Conservation (phyloP, 2,113 vertebrate genomes). For the Bolborhynchus lineola region DNA sequence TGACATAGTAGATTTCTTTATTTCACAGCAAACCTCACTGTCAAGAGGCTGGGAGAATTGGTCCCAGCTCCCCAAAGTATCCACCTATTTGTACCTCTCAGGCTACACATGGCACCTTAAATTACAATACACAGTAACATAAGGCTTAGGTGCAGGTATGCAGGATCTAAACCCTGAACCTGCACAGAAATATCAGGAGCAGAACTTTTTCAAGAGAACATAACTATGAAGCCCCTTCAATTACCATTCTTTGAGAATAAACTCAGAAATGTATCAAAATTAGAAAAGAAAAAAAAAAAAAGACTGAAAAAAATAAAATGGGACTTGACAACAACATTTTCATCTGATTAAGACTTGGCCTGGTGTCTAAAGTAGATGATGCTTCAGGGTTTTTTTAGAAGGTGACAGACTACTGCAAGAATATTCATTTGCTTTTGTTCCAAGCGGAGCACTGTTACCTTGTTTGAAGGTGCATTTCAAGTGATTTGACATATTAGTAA, state of each 20-base stretch:
- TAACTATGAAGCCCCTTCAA: background rate
- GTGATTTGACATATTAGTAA: background rate
- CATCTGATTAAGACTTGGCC: background rate
- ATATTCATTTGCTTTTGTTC: background rate
- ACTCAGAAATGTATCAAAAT: background rate
- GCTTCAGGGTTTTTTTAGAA: background rate
- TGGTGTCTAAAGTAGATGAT: background rate
- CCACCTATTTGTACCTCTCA: background rate
- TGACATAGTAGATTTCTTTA: background rate
- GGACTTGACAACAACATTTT: background rate
- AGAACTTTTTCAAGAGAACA: background rate
- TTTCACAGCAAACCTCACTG: background rate
- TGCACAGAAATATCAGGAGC: background rate
- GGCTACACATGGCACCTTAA: background rate
- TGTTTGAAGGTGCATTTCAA: background rate
- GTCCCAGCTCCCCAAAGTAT: background rate
- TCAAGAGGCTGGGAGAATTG: background rate
- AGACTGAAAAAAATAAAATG: accelerated
- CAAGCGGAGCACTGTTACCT: background rate
- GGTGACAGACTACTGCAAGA: background rate
- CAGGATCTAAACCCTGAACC: background rate
- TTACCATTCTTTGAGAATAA: background rate
- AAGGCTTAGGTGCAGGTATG: background rate
- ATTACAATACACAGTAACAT: accelerated
- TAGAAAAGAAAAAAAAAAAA: background rate